Base-by-base conservation (phyloP, 23 tunicate genomes). In the Halocynthia aurantium region DNA sequence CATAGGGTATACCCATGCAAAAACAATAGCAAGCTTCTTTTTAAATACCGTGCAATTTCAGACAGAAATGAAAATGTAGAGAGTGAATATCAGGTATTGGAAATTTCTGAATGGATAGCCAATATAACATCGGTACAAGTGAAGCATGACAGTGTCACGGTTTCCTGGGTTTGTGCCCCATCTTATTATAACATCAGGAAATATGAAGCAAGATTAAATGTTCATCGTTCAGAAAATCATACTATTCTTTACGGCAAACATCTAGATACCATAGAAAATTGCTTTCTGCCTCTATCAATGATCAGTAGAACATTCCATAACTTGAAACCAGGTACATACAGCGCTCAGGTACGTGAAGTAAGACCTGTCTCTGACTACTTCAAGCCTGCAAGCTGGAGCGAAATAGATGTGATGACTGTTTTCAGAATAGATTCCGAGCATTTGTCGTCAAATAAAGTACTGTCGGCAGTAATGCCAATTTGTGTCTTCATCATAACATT, bases 121-220 rank as follows among this genome's bases (percentile, higher is more conserved):
- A 52, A 54, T 0, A 13, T 20, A 10, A 12, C 63, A 8, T 21
- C 13, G 18, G 11, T 74, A 15, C n/a, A 18, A 7, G 22, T 53
- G 20, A 40, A 55, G 0, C 18, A 54, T n/a, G 17, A 10, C 56
- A 54, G 1, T 15, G 19, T 74, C 10, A 74, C 19, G 8, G 63
- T 74, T 15, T 54, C 78, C 10, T 74, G 62, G 62, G 8, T 9
- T 8, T 74, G 78, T 74, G 78, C 78, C 19, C 78, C 78, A 20
- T 40, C 56, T 8, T 8, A 20, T 20, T 74, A 53, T 74, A 6
- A 56, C 17, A 54, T 74, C 9, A 52, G 40, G 10, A 53, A 54
- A 52, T 74, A 74, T 74, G 64, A 74, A 54, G 31, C 56, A 54
- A 52, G 31, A 52, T 54, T 74, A 52, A 21, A 51, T 53, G 6